phyloP scores from a whole-genome alignment of 1,140 invertebrate genomes.

The Ceratoteleas bidentatus region DNA sequence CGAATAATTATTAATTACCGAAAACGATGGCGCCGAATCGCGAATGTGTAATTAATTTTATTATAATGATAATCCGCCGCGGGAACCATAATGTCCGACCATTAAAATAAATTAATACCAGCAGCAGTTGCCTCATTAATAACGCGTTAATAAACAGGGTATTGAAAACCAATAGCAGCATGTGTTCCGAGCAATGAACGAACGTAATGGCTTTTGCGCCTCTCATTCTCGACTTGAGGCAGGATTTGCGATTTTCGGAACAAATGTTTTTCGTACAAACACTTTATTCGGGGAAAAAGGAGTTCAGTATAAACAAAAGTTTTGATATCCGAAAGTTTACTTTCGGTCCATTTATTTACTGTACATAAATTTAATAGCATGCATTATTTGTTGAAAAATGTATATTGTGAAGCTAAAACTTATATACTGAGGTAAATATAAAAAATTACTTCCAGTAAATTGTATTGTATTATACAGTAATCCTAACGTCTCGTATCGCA shows the following conservation, averaged over 20 bases:
- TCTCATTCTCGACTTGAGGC: too few species aligned
- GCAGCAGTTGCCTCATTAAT: conserved; percentile 13
- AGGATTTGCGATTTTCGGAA: neutral
- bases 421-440: too few species aligned
- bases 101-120: conserved; percentile 31
- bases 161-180: conserved; percentile 21
- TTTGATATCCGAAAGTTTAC: too few species aligned
- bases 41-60: conserved; percentile 24
- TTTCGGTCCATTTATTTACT: too few species aligned
- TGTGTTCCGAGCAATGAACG: neutral
- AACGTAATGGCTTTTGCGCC: too few species aligned
- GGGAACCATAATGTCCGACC: neutral
- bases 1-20: neutral
- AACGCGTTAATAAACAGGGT: conserved; percentile 22
- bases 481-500: too few species aligned
- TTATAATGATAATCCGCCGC: conserved; percentile 18
- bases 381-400: too few species aligned
- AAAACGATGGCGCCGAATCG: neutral
- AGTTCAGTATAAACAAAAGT: too few species aligned
- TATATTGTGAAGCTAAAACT: too few species aligned
- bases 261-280: neutral
- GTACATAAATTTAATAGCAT: too few species aligned
- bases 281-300: neutral
- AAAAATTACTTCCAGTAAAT: too few species aligned
- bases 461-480: too few species aligned